A percentile compares a stretch with the other conserved stretches of the same genome.
phyloP scores from a whole-genome alignment of 2,797 vertebrate genomes.

The Schizopygopsis malacanthus region DNA sequence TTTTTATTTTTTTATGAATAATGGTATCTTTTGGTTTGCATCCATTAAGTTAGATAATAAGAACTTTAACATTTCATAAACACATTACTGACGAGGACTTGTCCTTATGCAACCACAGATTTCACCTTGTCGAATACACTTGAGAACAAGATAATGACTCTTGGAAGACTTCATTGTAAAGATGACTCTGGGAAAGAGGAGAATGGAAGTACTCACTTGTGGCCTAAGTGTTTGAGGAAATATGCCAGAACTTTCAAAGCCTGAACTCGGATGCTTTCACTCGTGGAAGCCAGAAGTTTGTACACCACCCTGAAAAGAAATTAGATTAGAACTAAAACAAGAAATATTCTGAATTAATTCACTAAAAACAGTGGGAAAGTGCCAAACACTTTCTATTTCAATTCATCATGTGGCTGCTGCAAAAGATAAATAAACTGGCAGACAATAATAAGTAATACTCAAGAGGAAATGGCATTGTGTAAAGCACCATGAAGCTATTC shows the following conservation, averaged over 20 bases:
- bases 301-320: constrained; percentile 88
- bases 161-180: background rate
- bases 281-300: constrained; percentile 95
- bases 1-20: background rate
- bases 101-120: constrained; percentile 6
- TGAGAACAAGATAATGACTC: background rate
- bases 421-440: constrained; percentile 7
- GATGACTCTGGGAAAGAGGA: background rate
- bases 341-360: background rate
- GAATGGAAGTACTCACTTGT: constrained; percentile 87
- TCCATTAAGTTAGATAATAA: background rate
- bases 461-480: constrained; percentile 23
- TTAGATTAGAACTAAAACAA: background rate
- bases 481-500: constrained; percentile 38
- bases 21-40: background rate
- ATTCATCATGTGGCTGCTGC: background rate
- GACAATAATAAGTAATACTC: constrained; percentile 26
- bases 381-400: background rate
- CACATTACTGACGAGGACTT: background rate
- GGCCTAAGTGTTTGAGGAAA: constrained; percentile 96
- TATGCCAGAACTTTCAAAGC: constrained; percentile 96
- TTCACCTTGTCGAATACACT: constrained; percentile 18
- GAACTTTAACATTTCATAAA: background rate
- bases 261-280: constrained; percentile 96
- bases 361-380: background rate